These are phyloP conservation scores for Trichosurus vulpecula DNA, from an alignment of 2,797 vertebrate genomes.

Conservation along the genomic window DNA sequence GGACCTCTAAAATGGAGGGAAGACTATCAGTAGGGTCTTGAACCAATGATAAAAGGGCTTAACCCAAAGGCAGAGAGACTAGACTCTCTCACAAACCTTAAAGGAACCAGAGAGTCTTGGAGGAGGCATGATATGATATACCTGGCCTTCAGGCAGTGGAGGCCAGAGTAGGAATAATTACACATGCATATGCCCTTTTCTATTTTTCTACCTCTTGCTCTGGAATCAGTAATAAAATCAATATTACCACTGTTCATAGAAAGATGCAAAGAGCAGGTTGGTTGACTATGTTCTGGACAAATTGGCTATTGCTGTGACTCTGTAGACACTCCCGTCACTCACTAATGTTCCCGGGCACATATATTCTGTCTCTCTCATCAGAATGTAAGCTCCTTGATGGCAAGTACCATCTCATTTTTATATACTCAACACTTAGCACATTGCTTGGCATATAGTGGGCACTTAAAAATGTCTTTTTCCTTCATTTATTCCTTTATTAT, in stretches of 20 bases:
- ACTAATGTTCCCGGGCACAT: not conserved
- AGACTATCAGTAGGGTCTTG: not conserved
- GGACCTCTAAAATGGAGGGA: not conserved
- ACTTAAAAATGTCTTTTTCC: not conserved
- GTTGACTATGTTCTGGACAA: not conserved
- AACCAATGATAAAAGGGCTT: not conserved
- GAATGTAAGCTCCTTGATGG: not conserved
- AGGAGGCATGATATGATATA: not conserved
- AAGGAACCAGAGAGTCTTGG: not conserved
- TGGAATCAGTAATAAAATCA: too few relatives aligned
- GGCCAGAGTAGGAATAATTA: not conserved
- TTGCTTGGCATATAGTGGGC: not conserved
- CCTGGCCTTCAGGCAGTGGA: not conserved
- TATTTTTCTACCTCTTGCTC: not conserved
- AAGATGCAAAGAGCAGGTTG: not conserved
- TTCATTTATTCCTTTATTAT: not conserved
- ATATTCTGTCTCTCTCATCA: not conserved
- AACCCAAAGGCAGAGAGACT: not conserved
- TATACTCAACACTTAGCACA: not conserved
- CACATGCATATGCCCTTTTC: not conserved
- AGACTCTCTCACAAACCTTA: not conserved
- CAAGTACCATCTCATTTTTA: not conserved
- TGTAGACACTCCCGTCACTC: not conserved
- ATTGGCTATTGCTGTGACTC: not conserved
- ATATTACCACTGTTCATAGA: not conserved